Evolutionary conservation across 2,113 vertebrate species (phyloP).

Genomic region (Syngnathus typhle): DNA sequence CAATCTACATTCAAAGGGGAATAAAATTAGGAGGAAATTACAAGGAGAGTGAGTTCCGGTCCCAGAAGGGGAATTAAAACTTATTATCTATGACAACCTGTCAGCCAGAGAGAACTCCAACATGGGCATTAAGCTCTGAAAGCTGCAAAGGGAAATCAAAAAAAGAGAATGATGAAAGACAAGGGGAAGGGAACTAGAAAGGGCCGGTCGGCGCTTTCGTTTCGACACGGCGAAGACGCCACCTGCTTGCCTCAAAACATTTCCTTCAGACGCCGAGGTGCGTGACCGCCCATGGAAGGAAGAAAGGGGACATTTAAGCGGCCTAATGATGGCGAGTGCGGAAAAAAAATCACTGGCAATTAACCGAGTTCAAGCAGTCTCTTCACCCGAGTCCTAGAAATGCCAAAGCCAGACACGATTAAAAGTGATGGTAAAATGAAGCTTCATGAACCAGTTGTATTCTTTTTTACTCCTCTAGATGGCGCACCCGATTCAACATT

Average conservation of each 20-base stretch:
- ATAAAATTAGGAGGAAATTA: slow-evolving; percentile 75
- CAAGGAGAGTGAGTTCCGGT: slow-evolving; percentile 68
- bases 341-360: slow-evolving; percentile 48
- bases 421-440: slow-evolving; percentile 63
- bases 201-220: slow-evolving; percentile 50
- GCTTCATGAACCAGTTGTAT: too few species aligned
- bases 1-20: slow-evolving; percentile 70
- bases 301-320: slow-evolving; percentile 5
- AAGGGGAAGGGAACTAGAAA: slow-evolving; percentile 47
- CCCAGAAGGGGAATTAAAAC: slow-evolving; percentile 74
- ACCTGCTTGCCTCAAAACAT: slow-evolving; percentile 29
- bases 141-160: slow-evolving; percentile 50
- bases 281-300: neutral
- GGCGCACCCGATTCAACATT: too few species aligned
- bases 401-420: slow-evolving; percentile 68
- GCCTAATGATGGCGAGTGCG: slow-evolving; percentile 32
- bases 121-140: slow-evolving; percentile 58
- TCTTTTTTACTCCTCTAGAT: too few species aligned
- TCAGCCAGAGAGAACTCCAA: slow-evolving; percentile 70
- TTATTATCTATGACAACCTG: slow-evolving; percentile 79
- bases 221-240: slow-evolving; percentile 18
- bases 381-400: slow-evolving; percentile 64
- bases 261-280: slow-evolving; percentile 37
- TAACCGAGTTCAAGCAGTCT: slow-evolving; percentile 58
- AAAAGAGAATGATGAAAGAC: slow-evolving; percentile 46